Base-by-base conservation (phyloP, 2,888 invertebrate genomes). In the Tiliacea citrago region DNA sequence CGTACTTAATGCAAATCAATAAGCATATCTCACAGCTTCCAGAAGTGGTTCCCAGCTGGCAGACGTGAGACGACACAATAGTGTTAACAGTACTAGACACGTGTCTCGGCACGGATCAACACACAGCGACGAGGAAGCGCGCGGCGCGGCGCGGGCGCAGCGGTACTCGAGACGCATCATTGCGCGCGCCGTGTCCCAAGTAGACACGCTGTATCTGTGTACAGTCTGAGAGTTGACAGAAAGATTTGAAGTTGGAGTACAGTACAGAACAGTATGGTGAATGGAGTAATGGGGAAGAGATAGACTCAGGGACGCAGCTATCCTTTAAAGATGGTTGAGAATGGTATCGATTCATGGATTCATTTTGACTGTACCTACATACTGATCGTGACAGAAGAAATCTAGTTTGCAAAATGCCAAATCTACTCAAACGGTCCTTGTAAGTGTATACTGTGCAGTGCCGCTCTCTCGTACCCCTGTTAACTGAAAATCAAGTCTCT, bases 61-160 rank as follows among this genome's bases (percentile, higher is more conserved):
- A 47, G 65, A 51, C 39, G 39, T 39, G 39, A 39, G 39, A 7
- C 47, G 57, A 67, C 63, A 80, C 81, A 85, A 85, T 82, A 49
- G 69, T 62, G 60, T 13, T 75, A 82, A 82, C 82, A 73, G 85
- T 82, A 85, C 42, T 16, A 35, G 55, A 58, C 82, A 60, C 76
- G 63, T 61, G 55, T 39, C 24, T 49, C 68, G 53, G 39, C 63
- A 45, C 66, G 81, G 81, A 81, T 53, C 45, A 75, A 29, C 69
- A 80, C 61, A 69, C 53, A 67, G 53, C 68, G 60, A 39, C 76
- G 66, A 77, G 69, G 72, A 77, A 73, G 55, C n/a, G n/a, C n/a
- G n/a, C n/a, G n/a, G n/a, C n/a, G n/a, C 35, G 47, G 45, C 55
- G 68, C 76, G 13, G 18, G 51, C 57, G 49, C 72, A 85, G 69